Base-by-base conservation (phyloP, 1,140 invertebrate species). In the Drosophila murphyi region DNA sequence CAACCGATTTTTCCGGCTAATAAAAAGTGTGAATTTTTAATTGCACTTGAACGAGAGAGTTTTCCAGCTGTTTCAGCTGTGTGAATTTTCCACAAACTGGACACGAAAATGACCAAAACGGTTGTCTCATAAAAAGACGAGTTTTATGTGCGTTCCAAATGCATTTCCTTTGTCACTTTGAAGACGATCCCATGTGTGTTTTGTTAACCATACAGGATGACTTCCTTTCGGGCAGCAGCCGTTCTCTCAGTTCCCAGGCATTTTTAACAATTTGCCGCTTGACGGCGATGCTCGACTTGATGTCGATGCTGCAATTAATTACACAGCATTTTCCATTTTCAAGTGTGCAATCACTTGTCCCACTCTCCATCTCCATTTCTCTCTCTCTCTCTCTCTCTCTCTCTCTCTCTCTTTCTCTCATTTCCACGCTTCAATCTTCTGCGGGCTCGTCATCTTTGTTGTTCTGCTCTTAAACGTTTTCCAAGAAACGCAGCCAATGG, bases 311-410 rank as follows among this genome's bases (percentile, higher is more conserved):
- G 80, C 80, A 89, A 89, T 89, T 89, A 89, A 89, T 89, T 89
- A 89, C 86, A 85, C 80, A 89, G 86, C 85, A 85, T 89, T 89
- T 89, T 89, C 80, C 86, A 85, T 89, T 90, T 89, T 80, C 79
- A 80, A 78, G 63, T 76, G 78, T 63, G 64, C 52, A 51, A 43
- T 43, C 51, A 45, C 69, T 37, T n/a, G 35, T 12, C 43, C 3
- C 51, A 39, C 47, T 54, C 47, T 35, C 39, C 29, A 5, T 29
- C 45, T 34, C 2, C 5, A 6, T 28, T 2, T n/a, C 54, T 20
- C 3, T n/a, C 54, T 20, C 1, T 1, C 20, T 34, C 28, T 35
- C 6, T n/a, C 52, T 20, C n/a, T 51, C 32, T 41, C 52, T 57
- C 4, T 50, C 34, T 48, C 60, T 41, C 7, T 12, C 48, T 28